Conservation (phyloP, 2,888 invertebrate species). For the Pammene fasciana region DNA sequence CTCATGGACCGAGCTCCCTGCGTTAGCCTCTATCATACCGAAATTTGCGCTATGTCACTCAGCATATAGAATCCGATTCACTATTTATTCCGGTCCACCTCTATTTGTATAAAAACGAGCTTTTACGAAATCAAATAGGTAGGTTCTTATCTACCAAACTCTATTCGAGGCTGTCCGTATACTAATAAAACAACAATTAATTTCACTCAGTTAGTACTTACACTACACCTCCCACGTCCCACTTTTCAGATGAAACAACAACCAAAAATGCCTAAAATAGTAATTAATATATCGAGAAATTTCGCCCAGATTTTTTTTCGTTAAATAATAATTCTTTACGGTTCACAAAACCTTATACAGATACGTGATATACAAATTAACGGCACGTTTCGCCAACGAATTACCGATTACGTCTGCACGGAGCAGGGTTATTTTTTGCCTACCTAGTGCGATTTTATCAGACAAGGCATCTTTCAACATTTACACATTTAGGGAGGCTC, state of each 20-base stretch:
- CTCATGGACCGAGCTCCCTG: conserved; percentile 75
- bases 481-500: conserved; percentile 42
- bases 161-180: conserved; percentile 20
- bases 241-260: no score
- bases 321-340: no score
- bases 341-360: no score
- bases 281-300: no score
- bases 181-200: not conserved
- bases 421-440: conserved; percentile 5
- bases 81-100: conserved; percentile 29
- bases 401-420: not conserved
- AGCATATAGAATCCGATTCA: conserved; percentile 45
- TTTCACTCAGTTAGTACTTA: not conserved
- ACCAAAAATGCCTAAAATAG: no score
- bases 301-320: no score
- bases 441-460: conserved; percentile 42
- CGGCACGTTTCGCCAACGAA: no score
- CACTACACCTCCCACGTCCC: no score
- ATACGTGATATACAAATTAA: no score
- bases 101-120: conserved; percentile 33
- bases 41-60: conserved; percentile 73
- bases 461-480: conserved; percentile 47
- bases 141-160: conserved; percentile 12
- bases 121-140: conserved; percentile 19
- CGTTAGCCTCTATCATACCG: conserved; percentile 74